Conservation (phyloP, 2,113 vertebrate genomes). For the Thamnaconus septentrionalis region DNA sequence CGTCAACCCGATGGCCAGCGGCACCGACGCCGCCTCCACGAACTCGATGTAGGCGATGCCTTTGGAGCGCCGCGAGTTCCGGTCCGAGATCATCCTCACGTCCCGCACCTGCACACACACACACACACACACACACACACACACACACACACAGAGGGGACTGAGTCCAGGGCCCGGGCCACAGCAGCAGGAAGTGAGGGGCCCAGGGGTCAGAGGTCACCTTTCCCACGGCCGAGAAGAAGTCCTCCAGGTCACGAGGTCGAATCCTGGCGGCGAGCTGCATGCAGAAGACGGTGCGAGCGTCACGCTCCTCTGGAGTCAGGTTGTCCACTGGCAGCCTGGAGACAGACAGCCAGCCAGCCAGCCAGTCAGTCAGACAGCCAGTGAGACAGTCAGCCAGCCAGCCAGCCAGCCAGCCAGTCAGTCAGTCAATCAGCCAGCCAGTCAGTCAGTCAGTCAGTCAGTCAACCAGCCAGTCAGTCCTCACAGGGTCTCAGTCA, state of each 20-base stretch:
- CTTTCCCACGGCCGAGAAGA: constrained; percentile 97
- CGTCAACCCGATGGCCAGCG: constrained; percentile 93
- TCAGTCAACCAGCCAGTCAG: no score
- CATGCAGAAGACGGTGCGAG: constrained; percentile 97
- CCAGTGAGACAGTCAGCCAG: no score
- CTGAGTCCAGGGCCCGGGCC: neutral
- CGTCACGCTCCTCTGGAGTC: constrained; percentile 94
- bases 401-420: no score
- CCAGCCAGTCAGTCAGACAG: no score
- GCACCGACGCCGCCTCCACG: constrained; percentile 93
- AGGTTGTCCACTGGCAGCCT: constrained; percentile 93
- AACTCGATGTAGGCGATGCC: constrained; percentile 98
- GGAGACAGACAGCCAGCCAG: neutral
- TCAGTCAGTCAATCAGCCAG: no score
- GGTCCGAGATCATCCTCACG: constrained; percentile 96
- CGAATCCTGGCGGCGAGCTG: constrained; percentile 95
- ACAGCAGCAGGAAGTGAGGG: no score
- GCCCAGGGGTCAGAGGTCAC: constrained; percentile 55
- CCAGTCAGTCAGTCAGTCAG: no score
- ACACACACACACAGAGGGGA: neutral
- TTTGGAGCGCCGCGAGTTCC: constrained; percentile 95
- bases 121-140: neutral
- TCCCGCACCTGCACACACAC: constrained; percentile 86
- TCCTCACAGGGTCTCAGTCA: neutral
- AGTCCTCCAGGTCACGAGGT: constrained; percentile 94